Conservation (phyloP, 2,888 invertebrate species). For the Pogonocherus hispidulus region DNA sequence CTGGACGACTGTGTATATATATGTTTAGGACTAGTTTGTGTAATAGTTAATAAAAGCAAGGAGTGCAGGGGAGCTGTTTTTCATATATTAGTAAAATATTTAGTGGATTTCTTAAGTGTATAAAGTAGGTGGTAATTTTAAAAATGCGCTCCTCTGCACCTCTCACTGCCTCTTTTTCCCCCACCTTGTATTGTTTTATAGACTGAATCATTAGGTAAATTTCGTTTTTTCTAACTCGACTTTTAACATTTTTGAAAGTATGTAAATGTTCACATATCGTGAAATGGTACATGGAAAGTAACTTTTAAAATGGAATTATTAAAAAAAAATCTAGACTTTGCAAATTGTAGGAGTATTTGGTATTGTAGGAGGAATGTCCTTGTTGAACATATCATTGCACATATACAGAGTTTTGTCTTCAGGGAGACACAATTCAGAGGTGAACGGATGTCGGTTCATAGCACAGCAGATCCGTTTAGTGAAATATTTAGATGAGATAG, state of each 20-base stretch:
- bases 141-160: background rate
- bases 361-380: conserved; percentile 31
- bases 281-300: conserved; percentile 9
- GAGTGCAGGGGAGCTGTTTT: conserved; percentile 22
- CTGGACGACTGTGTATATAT: conserved; percentile 14
- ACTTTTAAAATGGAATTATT: conserved; percentile 24
- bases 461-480: background rate
- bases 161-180: background rate
- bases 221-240: conserved; percentile 33
- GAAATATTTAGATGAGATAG: conserved; percentile 6
- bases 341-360: conserved; percentile 37
- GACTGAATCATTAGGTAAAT: conserved; percentile 48
- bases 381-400: conserved; percentile 40
- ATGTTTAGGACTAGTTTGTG: conserved; percentile 27
- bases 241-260: conserved; percentile 10
- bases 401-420: conserved; percentile 11
- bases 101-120: conserved; percentile 12
- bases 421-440: background rate
- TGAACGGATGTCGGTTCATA: background rate
- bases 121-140: conserved; percentile 6
- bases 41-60: conserved; percentile 20
- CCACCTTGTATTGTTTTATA: conserved; percentile 39
- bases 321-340: conserved; percentile 11
- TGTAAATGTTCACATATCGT: conserved; percentile 26
- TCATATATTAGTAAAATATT: conserved; percentile 37